These are phyloP conservation scores for Teleogryllus oceanicus DNA, from an alignment of 2,888 invertebrate genomes.

Conservation along the genomic window DNA sequence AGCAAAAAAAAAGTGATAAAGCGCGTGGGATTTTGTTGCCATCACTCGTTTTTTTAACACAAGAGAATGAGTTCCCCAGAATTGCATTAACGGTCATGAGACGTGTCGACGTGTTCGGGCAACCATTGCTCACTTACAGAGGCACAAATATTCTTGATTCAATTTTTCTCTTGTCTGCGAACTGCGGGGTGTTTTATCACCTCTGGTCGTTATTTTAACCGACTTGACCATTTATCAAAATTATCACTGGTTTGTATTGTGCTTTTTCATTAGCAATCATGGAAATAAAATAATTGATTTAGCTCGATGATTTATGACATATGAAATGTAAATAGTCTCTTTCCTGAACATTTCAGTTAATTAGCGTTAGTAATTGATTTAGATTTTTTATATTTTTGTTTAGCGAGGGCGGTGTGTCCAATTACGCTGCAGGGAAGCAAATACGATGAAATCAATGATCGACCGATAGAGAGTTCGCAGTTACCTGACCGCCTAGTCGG, in stretches of 20 bases:
- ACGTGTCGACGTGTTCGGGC: no score
- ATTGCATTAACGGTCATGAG: no score
- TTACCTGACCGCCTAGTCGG: background rate
- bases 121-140: no score
- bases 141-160: conserved; percentile 6
- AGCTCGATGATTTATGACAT: conserved; percentile 9
- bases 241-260: background rate
- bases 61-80: no score
- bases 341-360: conserved; percentile 10
- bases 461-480: background rate
- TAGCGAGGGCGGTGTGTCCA: background rate
- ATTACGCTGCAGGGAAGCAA: conserved; percentile 18
- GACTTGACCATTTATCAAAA: conserved; percentile 18
- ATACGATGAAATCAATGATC: conserved; percentile 11
- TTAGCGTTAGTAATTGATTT: conserved; percentile 9
- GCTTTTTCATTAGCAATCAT: conserved; percentile 18
- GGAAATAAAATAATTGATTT: conserved; percentile 18
- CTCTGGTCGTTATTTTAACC: background rate
- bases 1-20: no score
- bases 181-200: background rate
- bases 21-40: no score
- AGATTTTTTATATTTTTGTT: background rate
- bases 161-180: background rate
- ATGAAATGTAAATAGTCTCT: conserved; percentile 18
- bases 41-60: no score